These are phyloP conservation scores for Nannobrachium achirus DNA, from an alignment of 2,113 vertebrate genomes.

Conservation along the genomic window DNA sequence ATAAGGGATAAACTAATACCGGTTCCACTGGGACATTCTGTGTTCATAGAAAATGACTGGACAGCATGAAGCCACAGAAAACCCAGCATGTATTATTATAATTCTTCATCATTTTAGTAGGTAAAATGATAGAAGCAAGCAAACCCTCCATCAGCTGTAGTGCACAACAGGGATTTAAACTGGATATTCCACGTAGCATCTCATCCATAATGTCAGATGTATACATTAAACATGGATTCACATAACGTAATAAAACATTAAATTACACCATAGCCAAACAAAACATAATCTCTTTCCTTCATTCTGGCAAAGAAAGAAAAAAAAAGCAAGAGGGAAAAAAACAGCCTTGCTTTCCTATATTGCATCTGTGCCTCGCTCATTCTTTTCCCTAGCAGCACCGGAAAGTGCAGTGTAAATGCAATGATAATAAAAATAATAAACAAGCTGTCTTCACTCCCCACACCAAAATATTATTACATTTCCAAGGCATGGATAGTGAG, in stretches of 20 bases:
- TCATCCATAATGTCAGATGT: conserved; percentile 73
- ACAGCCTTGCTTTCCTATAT: conserved; percentile 70
- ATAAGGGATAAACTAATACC: conserved; percentile 63
- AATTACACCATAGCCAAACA: conserved; percentile 76
- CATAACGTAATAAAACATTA: conserved; percentile 77
- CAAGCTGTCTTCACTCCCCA: conserved; percentile 79
- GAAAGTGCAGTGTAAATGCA: conserved; percentile 81
- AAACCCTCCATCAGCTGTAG: conserved; percentile 70
- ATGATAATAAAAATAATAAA: conserved; percentile 87
- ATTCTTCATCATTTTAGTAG: conserved; percentile 70
- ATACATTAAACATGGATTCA: conserved; percentile 81
- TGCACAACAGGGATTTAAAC: conserved; percentile 66
- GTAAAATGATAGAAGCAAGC: conserved; percentile 65
- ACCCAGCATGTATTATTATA: conserved; percentile 62
- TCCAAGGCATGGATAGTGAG: conserved; percentile 76
- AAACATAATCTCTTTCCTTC: conserved; percentile 76
- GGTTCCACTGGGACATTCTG: conserved; percentile 46
- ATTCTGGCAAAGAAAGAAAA: conserved; percentile 57
- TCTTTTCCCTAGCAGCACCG: conserved; percentile 72
- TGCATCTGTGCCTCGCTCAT: conserved; percentile 73
- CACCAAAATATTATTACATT: conserved; percentile 83
- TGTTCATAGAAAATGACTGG: conserved; percentile 59
- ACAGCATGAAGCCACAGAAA: conserved; percentile 61
- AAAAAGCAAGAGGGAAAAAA: conserved; percentile 27
- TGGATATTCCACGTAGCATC: conserved; percentile 62